A percentile compares a stretch with the other conserved stretches of the same genome.
Evolutionary conservation across 2,888 invertebrate species (phyloP).

Genomic region (Itoplectis maculator): DNA sequence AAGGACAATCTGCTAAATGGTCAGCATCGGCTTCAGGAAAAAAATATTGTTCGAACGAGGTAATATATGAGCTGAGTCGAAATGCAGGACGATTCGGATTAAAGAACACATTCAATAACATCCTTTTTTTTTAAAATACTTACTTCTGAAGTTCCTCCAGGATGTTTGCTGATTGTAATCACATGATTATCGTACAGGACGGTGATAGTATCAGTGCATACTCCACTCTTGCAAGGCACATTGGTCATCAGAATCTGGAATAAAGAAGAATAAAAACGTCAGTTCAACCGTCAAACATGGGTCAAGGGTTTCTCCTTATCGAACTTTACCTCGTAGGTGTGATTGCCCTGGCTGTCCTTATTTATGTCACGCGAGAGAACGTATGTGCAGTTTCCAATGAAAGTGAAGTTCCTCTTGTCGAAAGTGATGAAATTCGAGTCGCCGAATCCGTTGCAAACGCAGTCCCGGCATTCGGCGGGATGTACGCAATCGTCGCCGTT

Average conservation of each 20-base stretch:
- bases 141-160: conserved; percentile 65
- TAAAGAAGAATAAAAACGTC: conserved; percentile 10
- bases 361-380: conserved; percentile 86
- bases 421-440: conserved; percentile 93
- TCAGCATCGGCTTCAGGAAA: too few relatives aligned
- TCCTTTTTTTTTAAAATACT: background rate
- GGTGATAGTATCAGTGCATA: conserved; percentile 89
- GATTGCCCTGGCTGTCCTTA: conserved; percentile 86
- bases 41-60: too few relatives aligned
- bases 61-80: too few relatives aligned
- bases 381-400: conserved; percentile 90
- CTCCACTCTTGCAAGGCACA: conserved; percentile 88
- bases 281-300: conserved; percentile 64
- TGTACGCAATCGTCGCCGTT: conserved; percentile 89
- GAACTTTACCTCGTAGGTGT: conserved; percentile 77
- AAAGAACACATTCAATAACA: too few relatives aligned
- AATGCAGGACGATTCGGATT: too few relatives aligned
- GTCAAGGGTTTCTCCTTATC: background rate
- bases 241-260: conserved; percentile 89
- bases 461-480: conserved; percentile 91
- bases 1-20: background rate
- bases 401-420: conserved; percentile 92
- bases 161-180: conserved; percentile 81
- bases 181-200: conserved; percentile 89
- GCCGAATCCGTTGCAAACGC: conserved; percentile 90